phyloP scores from a whole-genome alignment of 2,113 vertebrate species.

The Prionailurus viverrinus region DNA sequence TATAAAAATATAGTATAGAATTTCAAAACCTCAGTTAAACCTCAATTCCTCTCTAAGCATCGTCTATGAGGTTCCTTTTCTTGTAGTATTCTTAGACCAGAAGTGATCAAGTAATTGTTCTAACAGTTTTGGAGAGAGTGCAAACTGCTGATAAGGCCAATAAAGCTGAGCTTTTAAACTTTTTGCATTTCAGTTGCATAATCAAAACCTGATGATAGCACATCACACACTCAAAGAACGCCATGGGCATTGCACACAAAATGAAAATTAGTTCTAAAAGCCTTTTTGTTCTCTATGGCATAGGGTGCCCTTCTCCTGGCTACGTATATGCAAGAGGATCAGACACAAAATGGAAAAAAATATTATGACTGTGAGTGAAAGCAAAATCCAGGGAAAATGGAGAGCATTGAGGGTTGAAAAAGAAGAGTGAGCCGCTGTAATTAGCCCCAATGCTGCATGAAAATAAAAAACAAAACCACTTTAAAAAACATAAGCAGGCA shows the following conservation, averaged over 20 bases:
- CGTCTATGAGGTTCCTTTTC: slow-evolving; percentile 7
- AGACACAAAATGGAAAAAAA: slow-evolving; percentile 63
- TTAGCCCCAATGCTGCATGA: slow-evolving; percentile 46
- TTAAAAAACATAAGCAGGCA: slow-evolving; percentile 23
- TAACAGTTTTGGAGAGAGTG: slow-evolving; percentile 65
- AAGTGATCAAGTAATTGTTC: slow-evolving; percentile 68
- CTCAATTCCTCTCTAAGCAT: not conserved
- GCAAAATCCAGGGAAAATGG: slow-evolving; percentile 70
- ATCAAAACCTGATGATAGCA: slow-evolving; percentile 62
- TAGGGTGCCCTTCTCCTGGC: slow-evolving; percentile 45
- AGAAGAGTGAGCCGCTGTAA: slow-evolving; percentile 68
- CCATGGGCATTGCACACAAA: slow-evolving; percentile 57
- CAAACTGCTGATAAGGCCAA: slow-evolving; percentile 76
- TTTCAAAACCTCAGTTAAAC: slow-evolving; percentile 64
- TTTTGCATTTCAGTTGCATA: slow-evolving; percentile 76
- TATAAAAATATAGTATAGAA: slow-evolving; percentile 13
- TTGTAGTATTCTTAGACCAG: slow-evolving; percentile 31
- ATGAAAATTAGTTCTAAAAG: slow-evolving; percentile 76
- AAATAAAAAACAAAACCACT: slow-evolving; percentile 63
- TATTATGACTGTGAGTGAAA: slow-evolving; percentile 33
- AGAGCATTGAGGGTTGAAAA: slow-evolving; percentile 30
- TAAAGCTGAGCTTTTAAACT: slow-evolving; percentile 76
- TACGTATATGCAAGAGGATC: slow-evolving; percentile 70
- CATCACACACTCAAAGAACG: slow-evolving; percentile 53
- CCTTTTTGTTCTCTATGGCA: slow-evolving; percentile 69